These are phyloP conservation scores for Trichoplusia ni DNA, from an alignment of 1,140 invertebrate genomes.

Conservation along the genomic window DNA sequence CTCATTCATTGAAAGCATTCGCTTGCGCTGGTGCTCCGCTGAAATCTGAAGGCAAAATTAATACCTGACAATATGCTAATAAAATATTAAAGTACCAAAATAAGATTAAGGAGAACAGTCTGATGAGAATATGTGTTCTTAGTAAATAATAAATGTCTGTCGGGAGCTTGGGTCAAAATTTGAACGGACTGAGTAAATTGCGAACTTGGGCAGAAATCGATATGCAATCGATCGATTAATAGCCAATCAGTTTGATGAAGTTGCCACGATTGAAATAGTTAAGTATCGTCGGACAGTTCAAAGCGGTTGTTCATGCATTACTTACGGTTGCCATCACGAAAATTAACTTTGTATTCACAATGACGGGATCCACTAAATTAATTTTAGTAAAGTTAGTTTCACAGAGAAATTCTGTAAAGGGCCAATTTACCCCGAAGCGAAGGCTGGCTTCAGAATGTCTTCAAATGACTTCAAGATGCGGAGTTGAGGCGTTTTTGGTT, in stretches of 20 bases:
- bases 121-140: too few relatives aligned
- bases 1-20: constrained; percentile 16
- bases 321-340: constrained; percentile 20
- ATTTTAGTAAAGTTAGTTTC: constrained; percentile 39
- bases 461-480: constrained; percentile 27
- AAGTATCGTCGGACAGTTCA: background rate
- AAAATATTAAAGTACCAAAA: background rate
- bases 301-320: constrained; percentile 33
- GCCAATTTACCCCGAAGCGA: constrained; percentile 32
- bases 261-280: constrained; percentile 24
- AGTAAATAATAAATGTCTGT: too few relatives aligned
- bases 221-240: background rate
- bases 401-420: constrained; percentile 28
- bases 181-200: too few relatives aligned
- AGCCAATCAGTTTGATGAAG: background rate
- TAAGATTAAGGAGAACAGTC: too few relatives aligned
- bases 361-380: constrained; percentile 34
- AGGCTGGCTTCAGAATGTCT: constrained; percentile 21
- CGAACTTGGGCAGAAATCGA: too few relatives aligned
- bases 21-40: background rate
- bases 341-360: constrained; percentile 40
- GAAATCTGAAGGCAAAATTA: too few relatives aligned
- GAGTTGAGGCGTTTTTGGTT: constrained; percentile 13
- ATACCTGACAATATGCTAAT: too few relatives aligned
- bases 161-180: too few relatives aligned